Base-by-base conservation (phyloP, 2,888 invertebrate genomes). In the Ophion costatus region DNA sequence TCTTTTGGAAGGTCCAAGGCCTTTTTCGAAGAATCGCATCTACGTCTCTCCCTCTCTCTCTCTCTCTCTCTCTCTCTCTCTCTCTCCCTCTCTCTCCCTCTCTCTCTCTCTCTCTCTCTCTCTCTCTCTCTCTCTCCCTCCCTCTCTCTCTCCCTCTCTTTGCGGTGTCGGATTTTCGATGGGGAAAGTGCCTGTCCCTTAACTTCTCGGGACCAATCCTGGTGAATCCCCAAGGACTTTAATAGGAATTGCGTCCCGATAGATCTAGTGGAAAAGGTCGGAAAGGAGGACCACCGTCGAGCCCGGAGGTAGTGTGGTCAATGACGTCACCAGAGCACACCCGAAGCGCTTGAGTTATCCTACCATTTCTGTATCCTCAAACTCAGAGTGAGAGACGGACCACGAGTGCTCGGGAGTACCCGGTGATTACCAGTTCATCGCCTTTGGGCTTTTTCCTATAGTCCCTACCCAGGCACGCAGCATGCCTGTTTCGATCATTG, bases 221-320 rank as follows among this genome's bases (percentile, higher is more conserved):
- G 82, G 87, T 84, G 87, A 89, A 88, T 90, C 91, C 89, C 90
- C 78, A 83, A 89, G 88, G 91, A 91, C 90, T 91, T 91, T 88
- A 89, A 91, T 91, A 91, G 91, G 91, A 91, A 91, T 91, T 90
- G 89, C 59, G 82, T 83, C 69, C 64, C 75, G 80, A 82, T 85
- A 80, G 83, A 82, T 42, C 38, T 33, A 66, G 63, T 66, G 38
- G 33, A 57, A 20, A 20, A 29, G 59, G 59, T 11, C 61, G 71
- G 67, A 45, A 42, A n/a, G n/a, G 11, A 57, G 45, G 66, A 61
- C 76, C 67, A 24, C 59, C 59, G 67, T 56, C 38, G 61, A 73
- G 45, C 22, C 29, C 63, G 14, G 51, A 63, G 63, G 14, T 61
- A 70, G 67, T 70, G 61, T 70, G 29, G 70, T 45, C 6, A 42